Evolutionary conservation across 2,797 vertebrate species (phyloP), one percentile per base, ranked within the genome.

Genomic region (Fratercula arctica): DNA sequence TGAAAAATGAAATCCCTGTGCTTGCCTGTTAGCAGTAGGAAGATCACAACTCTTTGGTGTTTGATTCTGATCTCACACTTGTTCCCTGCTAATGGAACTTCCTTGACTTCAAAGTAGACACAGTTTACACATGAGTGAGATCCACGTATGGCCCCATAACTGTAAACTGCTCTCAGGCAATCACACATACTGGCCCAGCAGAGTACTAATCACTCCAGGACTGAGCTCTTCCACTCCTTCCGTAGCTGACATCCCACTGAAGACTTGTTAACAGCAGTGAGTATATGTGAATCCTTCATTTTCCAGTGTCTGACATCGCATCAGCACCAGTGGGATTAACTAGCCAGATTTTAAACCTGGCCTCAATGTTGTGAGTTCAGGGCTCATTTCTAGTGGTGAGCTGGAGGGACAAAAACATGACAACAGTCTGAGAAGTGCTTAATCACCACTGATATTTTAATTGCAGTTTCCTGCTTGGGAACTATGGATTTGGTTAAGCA

Each of bases 31-130:
- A 95, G 72, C 41, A 60, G 29, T 10, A 77, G 26, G 74, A 92
- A 87, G 61, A 85, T 93, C 64, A 75, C 41, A 92, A 28, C n/a
- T 20, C 23, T 94, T 61, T 78, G 41, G 80, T 56, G 33, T 87
- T 82, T 93, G 79, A 80, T 85, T 91, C 69, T 95, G 74, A 90
- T 93, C 75, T 87, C 77, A 48, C 24, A 33, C 86, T 91, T 75
- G 31, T 74, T 93, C 39, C 16, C 28, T 46, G 41, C 50, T 96
- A 69, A 77, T 81, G 60, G 76, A 60, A 95, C 89, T 91, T 82
- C 61, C 74, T 80, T 70, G 31, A 86, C 83, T 94, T 95, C 83
- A 93, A 91, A 91, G 73, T 15, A 80, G 72, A 45, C n/a, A 51
- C 3, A 4, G 26, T 88, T 95, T 90, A 78, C 39, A 50, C 2